Conservation (phyloP, 2,888 invertebrate species). For the Malthinus flaveolus region DNA sequence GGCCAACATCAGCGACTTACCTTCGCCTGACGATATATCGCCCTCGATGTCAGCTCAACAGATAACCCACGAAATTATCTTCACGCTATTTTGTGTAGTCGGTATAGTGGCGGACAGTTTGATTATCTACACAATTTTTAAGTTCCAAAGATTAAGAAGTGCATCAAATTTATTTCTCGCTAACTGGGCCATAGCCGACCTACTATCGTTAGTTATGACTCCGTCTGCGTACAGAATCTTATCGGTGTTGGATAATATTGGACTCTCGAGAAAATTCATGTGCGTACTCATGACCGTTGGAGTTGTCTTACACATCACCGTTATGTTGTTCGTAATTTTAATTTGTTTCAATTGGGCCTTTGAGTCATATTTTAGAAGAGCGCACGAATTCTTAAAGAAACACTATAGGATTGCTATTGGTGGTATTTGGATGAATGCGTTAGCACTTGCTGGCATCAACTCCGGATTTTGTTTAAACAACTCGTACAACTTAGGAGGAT, state of each 20-base stretch:
- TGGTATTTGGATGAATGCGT: not conserved
- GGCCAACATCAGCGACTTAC: not conserved
- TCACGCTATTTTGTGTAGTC: not conserved
- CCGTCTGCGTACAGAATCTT: slow-evolving; percentile 4
- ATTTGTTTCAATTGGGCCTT: not conserved
- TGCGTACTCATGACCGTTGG: slow-evolving; percentile 1
- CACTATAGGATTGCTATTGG: not conserved
- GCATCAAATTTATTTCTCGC: slow-evolving; percentile 4
- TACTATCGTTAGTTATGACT: not conserved
- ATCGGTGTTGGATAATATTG: not conserved
- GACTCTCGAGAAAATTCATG: not conserved
- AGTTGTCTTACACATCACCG: not conserved
- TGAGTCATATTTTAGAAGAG: not conserved
- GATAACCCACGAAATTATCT: slow-evolving; percentile 1
- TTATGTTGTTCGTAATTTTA: not conserved
- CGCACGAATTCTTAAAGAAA: not conserved
- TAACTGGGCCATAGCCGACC: slow-evolving; percentile 15
- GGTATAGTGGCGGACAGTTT: slow-evolving; percentile 3
- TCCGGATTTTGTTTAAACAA: not conserved
- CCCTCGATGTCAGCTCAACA: not conserved
- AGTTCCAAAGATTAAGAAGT: slow-evolving; percentile 8
- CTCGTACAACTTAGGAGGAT: not conserved
- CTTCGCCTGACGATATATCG: not conserved
- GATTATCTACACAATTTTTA: slow-evolving; percentile 8
- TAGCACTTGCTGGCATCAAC: not conserved